Percentiles rank a stretch among this genome's conserved stretches.
Conservation (phyloP, 2,113 vertebrate species). For the Gambusia holbrooki region DNA sequence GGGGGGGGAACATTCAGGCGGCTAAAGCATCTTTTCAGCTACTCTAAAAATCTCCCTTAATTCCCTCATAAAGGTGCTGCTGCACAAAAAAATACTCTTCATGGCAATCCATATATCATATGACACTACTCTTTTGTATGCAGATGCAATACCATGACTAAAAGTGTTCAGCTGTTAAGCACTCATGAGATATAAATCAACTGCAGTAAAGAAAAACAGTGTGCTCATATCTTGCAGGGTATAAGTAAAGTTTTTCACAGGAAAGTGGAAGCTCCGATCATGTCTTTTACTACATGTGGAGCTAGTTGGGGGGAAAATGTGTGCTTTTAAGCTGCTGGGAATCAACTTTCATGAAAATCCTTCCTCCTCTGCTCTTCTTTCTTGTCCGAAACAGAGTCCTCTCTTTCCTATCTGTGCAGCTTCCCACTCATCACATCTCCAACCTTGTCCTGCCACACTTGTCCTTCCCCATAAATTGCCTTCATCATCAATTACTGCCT, state of each 20-base stretch:
- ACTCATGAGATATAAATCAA: slow-evolving; percentile 11
- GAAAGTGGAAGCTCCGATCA: slow-evolving; percentile 24
- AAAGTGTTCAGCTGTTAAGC: slow-evolving; percentile 19
- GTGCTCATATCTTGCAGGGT: slow-evolving; percentile 4
- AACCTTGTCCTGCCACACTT: slow-evolving; percentile 53
- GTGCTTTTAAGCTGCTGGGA: slow-evolving; percentile 9
- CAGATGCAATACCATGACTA: slow-evolving; percentile 16
- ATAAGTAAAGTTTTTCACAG: not conserved
- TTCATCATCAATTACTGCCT: slow-evolving; percentile 41
- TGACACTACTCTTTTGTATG: slow-evolving; percentile 25
- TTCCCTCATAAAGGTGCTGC: slow-evolving; percentile 31
- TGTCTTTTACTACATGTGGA: not conserved
- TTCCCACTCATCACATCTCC: slow-evolving; percentile 39
- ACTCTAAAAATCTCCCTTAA: not conserved
- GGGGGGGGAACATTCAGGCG: slow-evolving; percentile 14
- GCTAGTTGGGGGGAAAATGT: not conserved
- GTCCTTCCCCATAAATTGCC: slow-evolving; percentile 41
- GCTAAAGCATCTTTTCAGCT: not conserved
- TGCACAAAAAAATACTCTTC: slow-evolving; percentile 1
- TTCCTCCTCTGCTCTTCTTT: slow-evolving; percentile 2
- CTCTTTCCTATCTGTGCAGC: not conserved
- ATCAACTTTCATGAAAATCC: slow-evolving; percentile 19
- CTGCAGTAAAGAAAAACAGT: not conserved
- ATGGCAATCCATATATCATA: slow-evolving; percentile 28
- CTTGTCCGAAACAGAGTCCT: not conserved